Evolutionary conservation across 2,113 vertebrate species (phyloP).

Genomic region (Peromyscus leucopus): DNA sequence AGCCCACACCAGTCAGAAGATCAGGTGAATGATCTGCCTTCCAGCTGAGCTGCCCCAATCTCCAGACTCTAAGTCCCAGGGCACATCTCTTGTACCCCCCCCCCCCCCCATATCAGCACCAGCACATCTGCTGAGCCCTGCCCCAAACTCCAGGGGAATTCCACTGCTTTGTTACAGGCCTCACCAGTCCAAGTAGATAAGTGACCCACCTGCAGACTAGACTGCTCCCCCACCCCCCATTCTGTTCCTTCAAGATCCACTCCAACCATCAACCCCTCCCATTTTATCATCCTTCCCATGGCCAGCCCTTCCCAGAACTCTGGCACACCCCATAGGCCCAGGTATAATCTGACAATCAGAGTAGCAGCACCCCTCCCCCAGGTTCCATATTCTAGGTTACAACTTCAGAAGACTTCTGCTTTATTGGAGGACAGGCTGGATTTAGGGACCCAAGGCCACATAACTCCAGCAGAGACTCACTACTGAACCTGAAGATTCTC

Average conservation of each 20-base stretch:
- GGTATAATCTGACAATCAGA: not conserved
- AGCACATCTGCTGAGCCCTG: not conserved
- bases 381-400: not conserved
- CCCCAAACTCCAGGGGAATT: not conserved
- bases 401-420: not conserved
- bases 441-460: not conserved
- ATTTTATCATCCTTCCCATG: not conserved
- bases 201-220: not conserved
- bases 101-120: not conserved
- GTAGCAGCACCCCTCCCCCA: not conserved
- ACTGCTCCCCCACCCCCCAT: not conserved
- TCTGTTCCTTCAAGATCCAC: not conserved
- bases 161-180: not conserved
- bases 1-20: not conserved
- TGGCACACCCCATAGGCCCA: not conserved
- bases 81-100: not conserved
- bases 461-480: not conserved
- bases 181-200: not conserved
- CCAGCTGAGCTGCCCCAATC: not conserved
- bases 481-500: not conserved
- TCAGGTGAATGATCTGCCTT: not conserved
- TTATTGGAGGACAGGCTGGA: not conserved
- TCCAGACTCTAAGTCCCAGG: not conserved
- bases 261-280: not conserved
- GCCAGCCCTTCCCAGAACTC: not conserved